Base-by-base conservation (phyloP, 2,113 vertebrate species). In the Lepus timidus region DNA sequence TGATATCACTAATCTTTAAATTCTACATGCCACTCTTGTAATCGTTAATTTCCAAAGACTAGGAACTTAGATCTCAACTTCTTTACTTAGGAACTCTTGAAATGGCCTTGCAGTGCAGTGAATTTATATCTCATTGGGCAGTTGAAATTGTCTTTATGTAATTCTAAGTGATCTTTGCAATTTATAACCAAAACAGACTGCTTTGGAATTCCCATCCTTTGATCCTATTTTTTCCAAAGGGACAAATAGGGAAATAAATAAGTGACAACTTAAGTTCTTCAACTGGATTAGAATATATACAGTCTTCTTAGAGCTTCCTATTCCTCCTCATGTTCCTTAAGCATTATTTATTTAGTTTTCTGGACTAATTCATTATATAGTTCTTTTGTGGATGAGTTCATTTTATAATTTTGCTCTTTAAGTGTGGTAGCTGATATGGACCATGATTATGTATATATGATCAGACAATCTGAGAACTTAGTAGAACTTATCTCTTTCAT, bases 331-430 rank as follows among this genome's bases (percentile, higher is more conserved):
- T 19, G 16, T 55, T 65, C 61, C 39, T 88, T 2, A 31, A 23
- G 27, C 23, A 36, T 64, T 49, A 62, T 2, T 74, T 74, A 64
- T 27, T 68, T 4, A n/a, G 8, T 14, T 78, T 81, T 33, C 49
- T 70, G 16, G 8, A 19, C 11, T 76, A 10, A 3, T 13, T 75
- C 19, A 70, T 49, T 10, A 75, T 13, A 39, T 6, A 22, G 2
- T 67, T 87, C 51, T 74, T 33, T 74, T 27, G 65, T n/a, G 10
- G 23, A 67, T 88, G 13, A 93, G 17, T 8, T 91, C 9, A 58
- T 88, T 65, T 64, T 55, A 88, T n/a, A 22, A 49, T 65, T 93
- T 91, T 68, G 49, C 14, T 87, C 23, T 91, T 73, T 83, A 73
- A 76, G 79, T 39, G 6, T 83, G 76, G 13, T 65, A 55, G 33